Conservation (phyloP, 2,113 vertebrate genomes). For the Ammodytes dubius region DNA sequence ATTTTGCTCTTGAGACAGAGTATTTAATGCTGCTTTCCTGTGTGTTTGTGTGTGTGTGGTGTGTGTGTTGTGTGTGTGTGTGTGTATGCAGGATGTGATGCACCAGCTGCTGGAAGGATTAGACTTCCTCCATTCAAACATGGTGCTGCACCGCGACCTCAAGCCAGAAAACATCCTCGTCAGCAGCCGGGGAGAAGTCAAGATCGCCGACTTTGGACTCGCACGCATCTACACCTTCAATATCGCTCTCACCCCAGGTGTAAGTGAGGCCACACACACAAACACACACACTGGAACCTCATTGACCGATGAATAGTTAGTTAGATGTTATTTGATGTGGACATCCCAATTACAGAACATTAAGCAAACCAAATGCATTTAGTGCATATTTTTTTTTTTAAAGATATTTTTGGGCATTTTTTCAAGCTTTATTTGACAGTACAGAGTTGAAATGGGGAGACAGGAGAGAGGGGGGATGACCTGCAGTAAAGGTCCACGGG, state of each 20-base stretch:
- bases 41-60: constrained; percentile 29
- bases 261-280: constrained; percentile 62
- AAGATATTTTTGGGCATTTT: too few relatives aligned
- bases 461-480: too few relatives aligned
- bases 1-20: neutral
- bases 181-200: constrained; percentile 81
- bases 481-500: too few relatives aligned
- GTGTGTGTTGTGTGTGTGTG: constrained; percentile 21
- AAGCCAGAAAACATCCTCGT: constrained; percentile 86
- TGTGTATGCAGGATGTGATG: constrained; percentile 80
- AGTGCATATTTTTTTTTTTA: too few relatives aligned
- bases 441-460: too few relatives aligned
- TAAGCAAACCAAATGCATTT: too few relatives aligned
- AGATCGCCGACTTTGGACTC: constrained; percentile 87
- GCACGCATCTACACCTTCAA: constrained; percentile 83
- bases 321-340: too few relatives aligned
- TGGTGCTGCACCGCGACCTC: constrained; percentile 85
- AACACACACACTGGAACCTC: too few relatives aligned
- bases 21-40: neutral
- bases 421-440: too few relatives aligned
- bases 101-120: constrained; percentile 82
- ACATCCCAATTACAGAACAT: too few relatives aligned
- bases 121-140: constrained; percentile 86
- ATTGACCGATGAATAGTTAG: neutral
- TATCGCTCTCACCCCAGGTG: constrained; percentile 85